phyloP scores from a whole-genome alignment of 2,797 vertebrate genomes.

The Chloroceryle amazona region DNA sequence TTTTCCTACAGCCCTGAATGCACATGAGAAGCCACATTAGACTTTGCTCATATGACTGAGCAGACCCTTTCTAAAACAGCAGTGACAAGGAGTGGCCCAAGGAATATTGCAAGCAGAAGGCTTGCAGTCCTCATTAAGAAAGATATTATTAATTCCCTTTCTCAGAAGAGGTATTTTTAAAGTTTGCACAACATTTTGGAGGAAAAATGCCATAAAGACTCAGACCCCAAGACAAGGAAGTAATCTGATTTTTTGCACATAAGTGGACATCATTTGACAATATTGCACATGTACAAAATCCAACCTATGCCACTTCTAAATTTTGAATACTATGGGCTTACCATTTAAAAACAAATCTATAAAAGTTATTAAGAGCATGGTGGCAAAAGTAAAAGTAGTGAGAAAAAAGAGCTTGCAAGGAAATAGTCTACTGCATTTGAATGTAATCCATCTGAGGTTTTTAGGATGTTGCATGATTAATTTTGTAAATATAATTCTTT shows the following conservation, averaged over 20 bases:
- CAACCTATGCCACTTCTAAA: neutral
- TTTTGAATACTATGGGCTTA: neutral
- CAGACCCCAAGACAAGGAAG: neutral
- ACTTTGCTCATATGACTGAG: neutral
- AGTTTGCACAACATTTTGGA: neutral
- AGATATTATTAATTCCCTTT: neutral
- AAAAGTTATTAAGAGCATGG: neutral
- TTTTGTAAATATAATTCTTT: neutral
- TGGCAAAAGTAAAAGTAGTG: neutral
- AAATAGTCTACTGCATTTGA: neutral
- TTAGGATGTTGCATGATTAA: neutral
- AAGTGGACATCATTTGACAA: neutral
- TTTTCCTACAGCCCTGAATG: neutral
- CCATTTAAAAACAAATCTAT: neutral
- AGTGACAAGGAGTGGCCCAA: neutral
- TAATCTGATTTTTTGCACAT: neutral
- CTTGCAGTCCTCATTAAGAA: neutral
- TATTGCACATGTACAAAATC: neutral
- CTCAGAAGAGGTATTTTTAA: neutral
- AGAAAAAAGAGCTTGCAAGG: neutral
- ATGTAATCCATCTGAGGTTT: neutral
- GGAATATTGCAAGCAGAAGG: neutral
- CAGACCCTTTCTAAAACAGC: neutral
- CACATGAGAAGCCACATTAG: accelerated
- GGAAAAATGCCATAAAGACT: neutral